Base-by-base conservation (phyloP, 2,113 vertebrate species). In the Oncorhynchus clarkii region DNA sequence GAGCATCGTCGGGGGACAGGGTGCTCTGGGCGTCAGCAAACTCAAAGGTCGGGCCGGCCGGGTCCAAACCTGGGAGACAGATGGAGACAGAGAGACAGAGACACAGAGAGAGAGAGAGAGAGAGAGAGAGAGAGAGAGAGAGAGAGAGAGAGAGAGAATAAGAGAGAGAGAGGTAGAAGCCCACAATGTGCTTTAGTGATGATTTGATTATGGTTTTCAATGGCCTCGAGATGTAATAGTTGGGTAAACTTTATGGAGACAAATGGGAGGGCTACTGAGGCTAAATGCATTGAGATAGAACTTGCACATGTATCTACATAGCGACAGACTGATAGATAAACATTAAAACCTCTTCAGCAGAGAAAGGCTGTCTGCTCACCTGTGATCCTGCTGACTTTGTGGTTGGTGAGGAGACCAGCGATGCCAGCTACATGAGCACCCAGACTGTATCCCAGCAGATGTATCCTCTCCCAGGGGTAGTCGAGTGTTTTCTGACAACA, bases 361-460 rank as follows among this genome's bases (percentile, higher is more conserved):
- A 67, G 65, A 26, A n/a, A 4, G 62, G 16, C 13, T 29, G 65
- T 68, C 18, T 45, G 67, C 91, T 94, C 85, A 99, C 98, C 98
- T 80, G 97, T 99, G 87, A 99, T 99, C 89, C 97, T 94, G 90
- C 96, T 97, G 82, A 99, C 95, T 76, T 97, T 98, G 75, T 94
- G 93, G 67, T 90, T 92, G 0, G 95, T 95, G 60, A 97, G 94
- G 71, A 93, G 94, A 48, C 98, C 98, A 70, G 98, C 97, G 64
- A 98, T 84, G 1, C 98, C 98, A 20, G 98, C 97, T 68, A 94
- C 96, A 64, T 99, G 98, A 16, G 98, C 98, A 59, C 98, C 98
- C 9, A 99, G 95, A 78, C 97, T 99, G 84, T 99, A 99, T 0
- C 97, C 98, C 87, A 99, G 88, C 84, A 99, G 89, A 82, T 99